Percentiles rank a stretch among this genome's conserved stretches.
Evolutionary conservation across 2,888 invertebrate species (phyloP).

Genomic region (Drosophila demipolita): DNA sequence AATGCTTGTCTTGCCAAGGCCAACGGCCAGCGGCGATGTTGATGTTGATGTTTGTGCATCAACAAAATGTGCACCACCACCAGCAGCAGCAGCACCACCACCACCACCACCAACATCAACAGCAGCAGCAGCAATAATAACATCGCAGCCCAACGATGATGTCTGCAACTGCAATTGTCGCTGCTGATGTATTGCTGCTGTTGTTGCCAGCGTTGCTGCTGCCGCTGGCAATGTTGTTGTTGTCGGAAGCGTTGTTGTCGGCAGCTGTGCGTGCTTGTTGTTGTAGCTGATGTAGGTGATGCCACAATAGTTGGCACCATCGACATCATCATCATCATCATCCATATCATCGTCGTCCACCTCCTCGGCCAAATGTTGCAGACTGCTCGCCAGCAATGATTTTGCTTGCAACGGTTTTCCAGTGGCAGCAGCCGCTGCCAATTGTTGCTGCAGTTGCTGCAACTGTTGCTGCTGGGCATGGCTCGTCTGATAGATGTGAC

Average conservation of each 20-base stretch:
- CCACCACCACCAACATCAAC: conserved; percentile 32
- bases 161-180: conserved; percentile 59
- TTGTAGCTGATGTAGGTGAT: conserved; percentile 88
- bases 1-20: conserved; percentile 43
- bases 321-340: conserved; percentile 95
- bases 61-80: conserved; percentile 56
- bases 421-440: conserved; percentile 95
- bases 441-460: conserved; percentile 88
- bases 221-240: conserved; percentile 67
- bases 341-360: conserved; percentile 98
- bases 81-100: conserved; percentile 51
- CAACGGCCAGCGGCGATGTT: conserved; percentile 71
- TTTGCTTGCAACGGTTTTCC: conserved; percentile 98
- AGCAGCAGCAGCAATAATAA: neutral
- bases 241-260: conserved; percentile 69
- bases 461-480: conserved; percentile 68
- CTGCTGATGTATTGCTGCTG: conserved; percentile 61
- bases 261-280: conserved; percentile 89
- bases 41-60: conserved; percentile 83
- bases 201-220: conserved; percentile 74
- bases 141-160: conserved; percentile 45
- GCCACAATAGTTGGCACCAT: conserved; percentile 97
- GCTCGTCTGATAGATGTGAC: conserved; percentile 70
- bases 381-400: conserved; percentile 96
- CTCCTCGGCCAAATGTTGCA: conserved; percentile 97